Base-by-base conservation (phyloP, 2,797 vertebrate species). In the Menidia menidia region DNA sequence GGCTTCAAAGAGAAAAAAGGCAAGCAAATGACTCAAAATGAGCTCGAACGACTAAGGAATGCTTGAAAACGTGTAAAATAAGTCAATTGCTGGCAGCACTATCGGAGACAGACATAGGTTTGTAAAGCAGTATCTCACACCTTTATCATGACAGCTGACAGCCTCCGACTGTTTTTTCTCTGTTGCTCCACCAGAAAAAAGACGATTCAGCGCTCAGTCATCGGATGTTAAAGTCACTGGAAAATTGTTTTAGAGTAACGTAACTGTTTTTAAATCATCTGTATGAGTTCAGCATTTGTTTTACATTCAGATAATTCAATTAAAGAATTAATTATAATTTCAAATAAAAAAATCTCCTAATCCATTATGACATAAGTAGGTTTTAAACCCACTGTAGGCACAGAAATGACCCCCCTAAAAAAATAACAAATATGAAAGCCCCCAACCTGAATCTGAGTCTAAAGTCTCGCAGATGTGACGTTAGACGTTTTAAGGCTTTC, bases 71-170 rank as follows among this genome's bases (percentile, higher is more conserved):
- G 42, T 13, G 56, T 18, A 18, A 25, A 77, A 25, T 47, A n/a
- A 55, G 50, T 62, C 19, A 77, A 82, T 73, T 16, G 51, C 68
- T 81, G 62, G 58, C 14, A n/a, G 39, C 25, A 2, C 53, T 63
- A 55, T 80, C 42, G 14, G 39, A 45, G 62, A 62, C 25, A 18
- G 14, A 69, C 63, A 73, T 79, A 64, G 65, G 68, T 64, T 25
- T 67, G 53, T 75, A 41, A 31, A 60, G 67, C 60, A 31, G 59
- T 60, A 75, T 76, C 62, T 78, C 16, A 7, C 5, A 56, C 16
- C 47, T 64, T 87, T 69, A 82, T 85, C 81, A 64, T 4, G 48
- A 32, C 18, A 41, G 52, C 32, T 45, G 76, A 78, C 78, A 68
- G 44, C 43, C 75, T 75, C 30, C 60, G 57, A 66, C 65, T 52